Conservation (phyloP, 2,888 invertebrate species). For the Nomada hirtipes region DNA sequence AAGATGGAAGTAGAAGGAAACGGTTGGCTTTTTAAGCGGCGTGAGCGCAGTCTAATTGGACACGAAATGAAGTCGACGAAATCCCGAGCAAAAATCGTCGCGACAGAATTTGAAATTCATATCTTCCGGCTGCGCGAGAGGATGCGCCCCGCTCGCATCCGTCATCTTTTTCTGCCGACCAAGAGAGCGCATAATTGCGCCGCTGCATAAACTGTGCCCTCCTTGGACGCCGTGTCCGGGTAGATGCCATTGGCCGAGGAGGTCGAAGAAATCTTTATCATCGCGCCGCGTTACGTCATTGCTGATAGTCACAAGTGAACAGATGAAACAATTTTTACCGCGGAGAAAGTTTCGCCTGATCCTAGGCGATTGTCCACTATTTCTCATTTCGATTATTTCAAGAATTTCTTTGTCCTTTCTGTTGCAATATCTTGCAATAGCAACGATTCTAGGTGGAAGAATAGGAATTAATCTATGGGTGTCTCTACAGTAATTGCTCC, state of each 20-base stretch:
- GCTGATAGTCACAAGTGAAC: background rate
- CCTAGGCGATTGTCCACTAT: no score
- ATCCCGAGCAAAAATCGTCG: conserved; percentile 79
- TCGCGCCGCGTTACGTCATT: conserved; percentile 1
- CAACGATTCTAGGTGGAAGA: no score
- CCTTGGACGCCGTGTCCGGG: conserved; percentile 40
- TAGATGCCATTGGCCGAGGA: conserved; percentile 39
- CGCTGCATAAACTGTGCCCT: conserved; percentile 68
- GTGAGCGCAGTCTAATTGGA: conserved; percentile 80
- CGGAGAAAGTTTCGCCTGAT: background rate
- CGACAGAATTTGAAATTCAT: conserved; percentile 79
- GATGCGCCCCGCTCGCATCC: conserved; percentile 72
- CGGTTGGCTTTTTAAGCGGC: conserved; percentile 51
- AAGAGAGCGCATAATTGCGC: conserved; percentile 75
- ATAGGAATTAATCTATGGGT: no score
- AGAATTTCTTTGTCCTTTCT: no score
- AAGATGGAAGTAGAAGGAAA: background rate
- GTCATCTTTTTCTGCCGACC: conserved; percentile 79
- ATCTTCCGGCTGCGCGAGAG: conserved; percentile 74
- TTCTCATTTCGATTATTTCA: no score
- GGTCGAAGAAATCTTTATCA: conserved; percentile 32
- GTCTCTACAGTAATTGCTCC: no score
- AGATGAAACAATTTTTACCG: background rate
- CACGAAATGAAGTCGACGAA: conserved; percentile 82
- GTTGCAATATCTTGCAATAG: no score